phyloP scores from a whole-genome alignment of 2,113 vertebrate species.

The Isichthys henryi region DNA sequence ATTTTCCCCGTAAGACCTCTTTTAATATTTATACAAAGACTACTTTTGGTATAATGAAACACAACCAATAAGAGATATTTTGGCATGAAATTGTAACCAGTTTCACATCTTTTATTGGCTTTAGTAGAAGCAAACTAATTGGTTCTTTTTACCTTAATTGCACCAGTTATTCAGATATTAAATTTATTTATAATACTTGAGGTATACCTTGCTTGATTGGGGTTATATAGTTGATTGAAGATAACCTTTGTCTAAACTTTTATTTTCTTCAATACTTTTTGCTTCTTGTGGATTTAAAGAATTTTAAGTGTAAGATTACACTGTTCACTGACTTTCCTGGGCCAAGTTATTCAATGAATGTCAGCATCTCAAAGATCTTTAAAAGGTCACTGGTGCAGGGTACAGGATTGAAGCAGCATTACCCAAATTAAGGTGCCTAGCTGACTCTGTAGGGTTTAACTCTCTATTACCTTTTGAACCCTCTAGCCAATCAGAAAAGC shows the following conservation, averaged over 20 bases:
- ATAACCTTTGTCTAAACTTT: not conserved
- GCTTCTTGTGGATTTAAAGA: not conserved
- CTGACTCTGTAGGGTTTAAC: not conserved
- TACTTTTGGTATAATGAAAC: not conserved
- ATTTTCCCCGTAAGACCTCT: not conserved
- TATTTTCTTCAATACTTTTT: not conserved
- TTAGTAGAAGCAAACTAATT: not conserved
- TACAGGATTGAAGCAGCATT: not conserved
- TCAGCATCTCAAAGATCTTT: not conserved
- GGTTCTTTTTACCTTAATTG: not conserved
- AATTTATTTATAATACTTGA: not conserved
- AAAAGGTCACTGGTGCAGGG: not conserved
- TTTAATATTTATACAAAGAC: not conserved
- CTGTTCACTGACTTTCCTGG: not conserved
- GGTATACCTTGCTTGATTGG: not conserved
- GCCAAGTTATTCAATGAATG: not conserved
- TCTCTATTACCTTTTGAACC: not conserved
- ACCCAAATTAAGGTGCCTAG: not conserved
- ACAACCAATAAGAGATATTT: not conserved
- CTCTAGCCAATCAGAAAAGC: not conserved
- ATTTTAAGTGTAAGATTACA: not conserved
- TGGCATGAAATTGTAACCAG: not conserved
- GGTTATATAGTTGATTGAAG: not conserved
- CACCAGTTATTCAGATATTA: not conserved
- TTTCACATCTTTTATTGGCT: not conserved